Conservation (phyloP, 1,140 invertebrate genomes). For the Papilio glaucus region DNA sequence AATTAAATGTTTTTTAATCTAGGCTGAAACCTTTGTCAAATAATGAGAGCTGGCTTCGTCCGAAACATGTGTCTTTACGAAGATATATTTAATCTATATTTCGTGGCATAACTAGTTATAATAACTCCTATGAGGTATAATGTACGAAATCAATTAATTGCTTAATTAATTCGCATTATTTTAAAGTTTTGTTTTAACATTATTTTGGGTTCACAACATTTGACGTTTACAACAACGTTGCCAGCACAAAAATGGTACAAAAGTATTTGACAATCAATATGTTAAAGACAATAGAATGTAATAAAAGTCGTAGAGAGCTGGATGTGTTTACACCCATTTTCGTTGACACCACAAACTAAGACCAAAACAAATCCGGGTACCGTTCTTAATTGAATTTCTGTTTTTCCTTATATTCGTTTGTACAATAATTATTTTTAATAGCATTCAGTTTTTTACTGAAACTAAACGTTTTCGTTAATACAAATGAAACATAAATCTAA, state of each 20-base stretch:
- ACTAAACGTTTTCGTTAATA: neutral
- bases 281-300: slow-evolving; percentile 14
- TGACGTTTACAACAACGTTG: neutral
- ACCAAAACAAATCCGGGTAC: slow-evolving; percentile 20
- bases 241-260: neutral
- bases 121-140: too few relatives aligned
- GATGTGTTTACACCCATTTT: slow-evolving; percentile 28
- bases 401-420: slow-evolving; percentile 27
- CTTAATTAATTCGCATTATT: too few relatives aligned
- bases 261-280: too few relatives aligned
- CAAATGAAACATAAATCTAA: neutral
- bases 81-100: too few relatives aligned
- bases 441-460: neutral
- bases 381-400: slow-evolving; percentile 34
- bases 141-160: too few relatives aligned
- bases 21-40: too few relatives aligned
- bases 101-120: too few relatives aligned
- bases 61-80: too few relatives aligned
- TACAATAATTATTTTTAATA: slow-evolving; percentile 25
- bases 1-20: too few relatives aligned
- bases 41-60: too few relatives aligned
- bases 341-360: slow-evolving; percentile 29
- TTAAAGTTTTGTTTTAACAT: too few relatives aligned
- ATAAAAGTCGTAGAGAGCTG: slow-evolving; percentile 1
- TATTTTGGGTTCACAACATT: too few relatives aligned